Percentiles rank a stretch among this genome's conserved stretches.
phyloP scores from a whole-genome alignment of 2,797 vertebrate species.

The Strix occidentalis region DNA sequence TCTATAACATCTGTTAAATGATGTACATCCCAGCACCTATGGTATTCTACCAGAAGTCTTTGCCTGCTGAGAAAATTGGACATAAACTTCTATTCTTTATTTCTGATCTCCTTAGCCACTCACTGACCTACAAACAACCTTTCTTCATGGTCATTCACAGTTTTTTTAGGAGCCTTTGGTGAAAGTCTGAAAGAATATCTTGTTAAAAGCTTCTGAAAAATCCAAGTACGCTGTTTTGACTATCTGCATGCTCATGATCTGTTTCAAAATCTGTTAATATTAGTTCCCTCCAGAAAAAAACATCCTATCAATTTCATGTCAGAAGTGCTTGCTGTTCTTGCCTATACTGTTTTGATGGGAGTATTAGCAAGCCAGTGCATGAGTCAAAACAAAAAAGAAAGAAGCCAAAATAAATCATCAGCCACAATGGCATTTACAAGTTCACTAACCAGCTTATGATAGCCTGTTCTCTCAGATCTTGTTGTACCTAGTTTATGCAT shows the following conservation, averaged over 20 bases:
- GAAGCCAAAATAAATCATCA: neutral
- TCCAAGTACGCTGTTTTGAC: neutral
- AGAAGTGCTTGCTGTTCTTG: neutral
- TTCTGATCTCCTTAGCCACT: neutral
- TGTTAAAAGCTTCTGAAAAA: neutral
- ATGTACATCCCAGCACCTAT: fast-evolving
- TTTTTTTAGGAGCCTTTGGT: neutral
- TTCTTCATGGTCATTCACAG: neutral
- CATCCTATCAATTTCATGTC: neutral
- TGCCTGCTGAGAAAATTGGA: neutral
- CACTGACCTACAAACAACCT: neutral
- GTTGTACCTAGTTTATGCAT: neutral
- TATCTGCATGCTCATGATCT: neutral
- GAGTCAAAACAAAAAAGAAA: neutral
- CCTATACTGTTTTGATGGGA: neutral
- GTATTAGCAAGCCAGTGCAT: neutral
- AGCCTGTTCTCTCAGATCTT: neutral
- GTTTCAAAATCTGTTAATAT: neutral
- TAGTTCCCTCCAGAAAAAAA: neutral
- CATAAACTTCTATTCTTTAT: neutral
- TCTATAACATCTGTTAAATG: neutral
- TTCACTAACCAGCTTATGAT: neutral
- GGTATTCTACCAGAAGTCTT: neutral
- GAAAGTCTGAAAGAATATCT: neutral
- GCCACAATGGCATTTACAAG: neutral